phyloP scores from a whole-genome alignment of 2,113 vertebrate species.

The Thinocorus orbignyianus region DNA sequence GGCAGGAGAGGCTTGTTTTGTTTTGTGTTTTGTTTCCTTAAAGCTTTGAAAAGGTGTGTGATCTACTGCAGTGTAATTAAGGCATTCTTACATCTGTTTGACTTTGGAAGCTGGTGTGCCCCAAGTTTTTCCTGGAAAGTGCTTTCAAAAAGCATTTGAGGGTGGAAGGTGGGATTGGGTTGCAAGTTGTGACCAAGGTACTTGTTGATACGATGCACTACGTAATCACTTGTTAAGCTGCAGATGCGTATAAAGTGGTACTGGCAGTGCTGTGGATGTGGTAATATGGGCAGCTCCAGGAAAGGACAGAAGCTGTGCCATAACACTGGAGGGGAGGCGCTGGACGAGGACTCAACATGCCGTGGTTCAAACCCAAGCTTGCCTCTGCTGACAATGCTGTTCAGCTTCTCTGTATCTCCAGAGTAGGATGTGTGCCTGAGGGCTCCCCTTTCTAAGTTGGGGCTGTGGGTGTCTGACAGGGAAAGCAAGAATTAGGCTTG shows the following conservation, averaged over 20 bases:
- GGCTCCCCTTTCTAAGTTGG: not conserved
- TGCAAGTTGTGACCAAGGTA: not conserved
- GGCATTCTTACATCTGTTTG: not conserved
- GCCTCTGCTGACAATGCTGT: not conserved
- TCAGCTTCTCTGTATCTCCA: not conserved
- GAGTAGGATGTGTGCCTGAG: not conserved
- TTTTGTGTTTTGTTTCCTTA: constrained; percentile 3
- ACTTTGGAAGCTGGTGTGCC: not conserved
- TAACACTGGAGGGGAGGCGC: not conserved
- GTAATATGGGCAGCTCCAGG: not conserved
- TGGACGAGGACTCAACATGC: not conserved
- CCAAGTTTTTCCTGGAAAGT: not conserved
- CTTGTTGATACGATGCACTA: not conserved
- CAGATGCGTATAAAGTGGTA: not conserved
- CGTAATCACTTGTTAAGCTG: not conserved
- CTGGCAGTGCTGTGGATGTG: not conserved
- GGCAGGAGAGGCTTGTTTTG: not conserved
- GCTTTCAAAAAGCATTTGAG: not conserved
- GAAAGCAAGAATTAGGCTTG: not conserved
- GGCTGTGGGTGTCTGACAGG: not conserved
- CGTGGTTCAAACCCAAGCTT: not conserved
- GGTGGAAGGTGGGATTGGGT: not conserved
- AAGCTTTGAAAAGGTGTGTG: not conserved
- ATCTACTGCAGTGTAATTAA: not conserved
- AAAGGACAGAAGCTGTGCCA: not conserved